phyloP scores from a whole-genome alignment of 2,888 invertebrate species.

The Apocheima hispidaria region DNA sequence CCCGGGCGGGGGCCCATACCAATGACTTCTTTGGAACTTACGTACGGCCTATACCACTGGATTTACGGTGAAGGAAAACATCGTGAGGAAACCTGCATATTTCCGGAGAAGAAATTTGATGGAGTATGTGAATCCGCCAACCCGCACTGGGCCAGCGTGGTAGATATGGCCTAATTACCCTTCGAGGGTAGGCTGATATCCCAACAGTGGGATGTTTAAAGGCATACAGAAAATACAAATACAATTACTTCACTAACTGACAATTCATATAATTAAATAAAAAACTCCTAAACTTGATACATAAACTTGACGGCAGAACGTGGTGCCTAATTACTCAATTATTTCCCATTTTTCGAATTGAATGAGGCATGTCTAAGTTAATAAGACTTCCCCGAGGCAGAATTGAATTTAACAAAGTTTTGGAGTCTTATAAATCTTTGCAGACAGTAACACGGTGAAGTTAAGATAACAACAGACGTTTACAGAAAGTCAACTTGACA shows the following conservation, averaged over 20 bases:
- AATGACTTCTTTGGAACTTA: too few relatives aligned
- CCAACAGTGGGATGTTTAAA: too few relatives aligned
- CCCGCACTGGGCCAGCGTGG: too few relatives aligned
- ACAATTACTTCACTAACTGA: background rate
- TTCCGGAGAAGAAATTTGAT: too few relatives aligned
- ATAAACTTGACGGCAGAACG: background rate
- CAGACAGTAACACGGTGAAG: constrained; percentile 31
- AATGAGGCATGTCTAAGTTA: constrained; percentile 32
- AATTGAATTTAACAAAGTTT: constrained; percentile 37
- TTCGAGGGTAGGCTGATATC: too few relatives aligned
- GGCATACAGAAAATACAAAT: too few relatives aligned
- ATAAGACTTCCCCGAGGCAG: constrained; percentile 25
- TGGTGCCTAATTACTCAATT: constrained; percentile 22
- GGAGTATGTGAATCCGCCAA: too few relatives aligned
- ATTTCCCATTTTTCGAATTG: constrained; percentile 27
- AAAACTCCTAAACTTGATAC: background rate
- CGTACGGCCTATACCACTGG: too few relatives aligned
- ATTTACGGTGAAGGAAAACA: too few relatives aligned
- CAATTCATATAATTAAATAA: background rate
- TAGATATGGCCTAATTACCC: too few relatives aligned
- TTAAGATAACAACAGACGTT: constrained; percentile 8
- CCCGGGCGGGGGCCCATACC: too few relatives aligned
- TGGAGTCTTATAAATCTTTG: constrained; percentile 32
- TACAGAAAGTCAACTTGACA: constrained; percentile 20
- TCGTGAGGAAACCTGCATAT: too few relatives aligned